Base-by-base conservation (phyloP, 2,888 invertebrate species). In the Cerceris ruficornis region DNA sequence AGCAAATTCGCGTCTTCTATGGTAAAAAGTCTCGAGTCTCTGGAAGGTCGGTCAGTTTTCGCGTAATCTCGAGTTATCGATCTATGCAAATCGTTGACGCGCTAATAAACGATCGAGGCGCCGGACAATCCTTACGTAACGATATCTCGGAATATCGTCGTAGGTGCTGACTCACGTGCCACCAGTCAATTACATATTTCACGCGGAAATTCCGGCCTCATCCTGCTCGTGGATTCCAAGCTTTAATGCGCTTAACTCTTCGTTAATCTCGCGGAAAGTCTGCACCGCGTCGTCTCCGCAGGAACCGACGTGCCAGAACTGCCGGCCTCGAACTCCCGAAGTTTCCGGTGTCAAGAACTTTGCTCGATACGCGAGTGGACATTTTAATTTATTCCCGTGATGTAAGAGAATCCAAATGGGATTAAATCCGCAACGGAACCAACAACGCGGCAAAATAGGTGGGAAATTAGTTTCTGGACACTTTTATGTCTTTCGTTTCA, bases 31-130 rank as follows among this genome's bases (percentile, higher is more conserved):
- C 39, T 17, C 52, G 52, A n/a, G 41, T 42, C 52, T 54, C 14
- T 52, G 50, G 17, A 49, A 39, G 70, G 52, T 66, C 50, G 73
- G 52, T 69, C 61, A 52, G 17, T 52, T 46, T 15, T 61, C 28
- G 61, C 42, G 50, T 11, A 65, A 74, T 67, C 73, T 64, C 50
- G 67, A 74, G 75, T 75, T 82, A 82, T 73, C 49, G 82, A 75
- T 79, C 76, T 83, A 84, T 75, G 84, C 70, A 83, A 81, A 84
- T 85, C 60, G 54, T 49, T n/a, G 42, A 7, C 62, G 60, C 57
- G 57, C 60, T 52, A 67, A 74, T 71, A 74, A 76, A 76, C 72
- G n/a, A n/a, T 46, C 68, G 52, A 54, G 57, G 52, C 43, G 50
- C 14, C 7, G 28, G 39, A 50, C 69, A 74, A 83, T 71, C 69